Evolutionary conservation across 2,888 invertebrate species (phyloP).

Genomic region (Eulithis testata): DNA sequence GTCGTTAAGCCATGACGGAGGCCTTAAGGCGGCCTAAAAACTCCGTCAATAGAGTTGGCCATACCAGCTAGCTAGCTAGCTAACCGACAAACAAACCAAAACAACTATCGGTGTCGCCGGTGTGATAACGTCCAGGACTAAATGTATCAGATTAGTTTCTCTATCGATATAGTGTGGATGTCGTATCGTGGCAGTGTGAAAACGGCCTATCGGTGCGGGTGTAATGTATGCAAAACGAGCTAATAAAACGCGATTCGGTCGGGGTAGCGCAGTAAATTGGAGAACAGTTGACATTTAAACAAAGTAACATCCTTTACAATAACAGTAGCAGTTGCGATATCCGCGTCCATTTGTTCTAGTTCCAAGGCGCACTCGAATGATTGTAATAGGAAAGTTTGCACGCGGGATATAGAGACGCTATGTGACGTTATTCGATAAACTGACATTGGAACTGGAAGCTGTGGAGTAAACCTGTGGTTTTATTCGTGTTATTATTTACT

Average conservation of each 20-base stretch:
- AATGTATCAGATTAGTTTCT: too few relatives aligned
- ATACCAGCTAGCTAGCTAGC: too few relatives aligned
- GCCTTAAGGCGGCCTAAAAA: too few relatives aligned
- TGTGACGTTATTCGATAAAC: constrained; percentile 9
- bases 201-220: constrained; percentile 53
- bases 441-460: not conserved
- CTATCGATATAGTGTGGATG: too few relatives aligned
- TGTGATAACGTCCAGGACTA: too few relatives aligned
- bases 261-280: constrained; percentile 75
- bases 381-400: constrained; percentile 57
- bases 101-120: too few relatives aligned
- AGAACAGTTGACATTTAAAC: constrained; percentile 82
- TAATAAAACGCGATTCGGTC: constrained; percentile 75
- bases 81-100: too few relatives aligned
- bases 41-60: too few relatives aligned
- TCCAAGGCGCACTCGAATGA: constrained; percentile 65
- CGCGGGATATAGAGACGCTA: not conserved
- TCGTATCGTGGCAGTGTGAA: too few relatives aligned
- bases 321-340: constrained; percentile 79
- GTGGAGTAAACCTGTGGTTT: too few relatives aligned
- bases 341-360: constrained; percentile 78
- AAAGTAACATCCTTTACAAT: constrained; percentile 82
- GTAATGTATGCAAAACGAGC: constrained; percentile 78
- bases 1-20: too few relatives aligned
- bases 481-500: too few relatives aligned